Conservation (phyloP, 2,888 invertebrate genomes). For the Acanthosoma haemorrhoidale region DNA sequence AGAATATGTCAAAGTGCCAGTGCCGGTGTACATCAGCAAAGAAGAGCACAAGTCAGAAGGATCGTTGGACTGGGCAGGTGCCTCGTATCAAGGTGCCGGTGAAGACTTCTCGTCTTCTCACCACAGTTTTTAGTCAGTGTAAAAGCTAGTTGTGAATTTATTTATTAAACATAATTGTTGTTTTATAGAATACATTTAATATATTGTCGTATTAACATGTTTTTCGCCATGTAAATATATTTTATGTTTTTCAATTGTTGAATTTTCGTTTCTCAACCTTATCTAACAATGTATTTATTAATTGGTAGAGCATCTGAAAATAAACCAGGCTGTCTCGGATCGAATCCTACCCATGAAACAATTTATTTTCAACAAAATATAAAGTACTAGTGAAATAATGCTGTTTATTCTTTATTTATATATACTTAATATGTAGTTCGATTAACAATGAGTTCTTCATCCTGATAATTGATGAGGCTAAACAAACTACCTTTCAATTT, state of each 20-base stretch:
- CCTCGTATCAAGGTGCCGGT: neutral
- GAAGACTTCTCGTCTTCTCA: neutral
- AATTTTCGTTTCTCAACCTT: neutral
- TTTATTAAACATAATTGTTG: neutral
- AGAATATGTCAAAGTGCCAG: slow-evolving; percentile 37
- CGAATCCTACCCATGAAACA: too few species aligned
- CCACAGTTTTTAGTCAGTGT: neutral
- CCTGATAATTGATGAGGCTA: too few species aligned
- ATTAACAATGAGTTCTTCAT: too few species aligned
- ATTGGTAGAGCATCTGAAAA: too few species aligned
- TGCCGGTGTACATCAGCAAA: slow-evolving; percentile 37
- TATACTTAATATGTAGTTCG: too few species aligned
- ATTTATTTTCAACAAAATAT: too few species aligned
- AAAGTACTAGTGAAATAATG: too few species aligned
- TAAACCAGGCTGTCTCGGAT: too few species aligned
- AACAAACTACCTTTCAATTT: too few species aligned
- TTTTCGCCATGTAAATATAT: neutral
- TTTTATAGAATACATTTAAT: neutral
- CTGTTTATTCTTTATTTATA: too few species aligned
- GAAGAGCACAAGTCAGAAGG: slow-evolving; percentile 2
- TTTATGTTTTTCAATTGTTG: neutral
- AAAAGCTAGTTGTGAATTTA: neutral
- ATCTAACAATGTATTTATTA: too few species aligned
- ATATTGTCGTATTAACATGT: neutral
- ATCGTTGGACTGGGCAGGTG: neutral